Evolutionary conservation across 2,888 invertebrate species (phyloP), one percentile per base, ranked within the genome.

Genomic region (Scaptomyza parva): DNA sequence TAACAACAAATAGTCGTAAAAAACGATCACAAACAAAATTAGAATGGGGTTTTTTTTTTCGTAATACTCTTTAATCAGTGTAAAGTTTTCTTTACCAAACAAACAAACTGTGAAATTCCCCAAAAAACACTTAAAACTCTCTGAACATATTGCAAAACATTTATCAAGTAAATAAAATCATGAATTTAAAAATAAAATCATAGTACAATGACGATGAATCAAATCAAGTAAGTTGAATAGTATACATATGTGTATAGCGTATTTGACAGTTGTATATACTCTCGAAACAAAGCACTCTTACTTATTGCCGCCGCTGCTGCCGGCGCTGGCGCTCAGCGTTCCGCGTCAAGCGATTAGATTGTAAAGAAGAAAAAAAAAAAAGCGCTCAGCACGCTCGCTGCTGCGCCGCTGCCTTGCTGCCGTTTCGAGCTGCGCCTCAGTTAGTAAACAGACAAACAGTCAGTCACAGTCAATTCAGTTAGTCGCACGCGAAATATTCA

Each of bases 401-500:
- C 20, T 45, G 55, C 30, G 14, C 17, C 41, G 28, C 37, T 37
- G 33, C 37, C 45, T 28, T 12, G 18, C 28, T 12, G 51, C 51
- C n/a, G 37, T 26, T 30, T 28, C 30, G 62, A 48, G 70, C 58
- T 58, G 67, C 58, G 59, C 47, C 66, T 74, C 73, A 59, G 62
- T 59, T 75, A 70, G 73, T 48, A 41, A 50, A 67, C 55, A 62
- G 67, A 54, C 66, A 64, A 75, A 41, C 75, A 61, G 58, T 74
- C 75, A 55, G 57, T 59, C 57, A 12, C 30, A 55, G 65, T 54
- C 70, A 54, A 63, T 55, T 73, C 67, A 59, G 66, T 76, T 77
- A 85, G 86, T 76, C 76, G 78, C 53, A 70, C 68, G 86, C 86
- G 78, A 83, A 86, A 66, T 77, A 72, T 69, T 65, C 68, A 83